Percentiles rank a stretch among this genome's conserved stretches.
These are phyloP conservation scores for Rapana venosa DNA, from an alignment of 2,888 invertebrate genomes.

Conservation along the genomic window DNA sequence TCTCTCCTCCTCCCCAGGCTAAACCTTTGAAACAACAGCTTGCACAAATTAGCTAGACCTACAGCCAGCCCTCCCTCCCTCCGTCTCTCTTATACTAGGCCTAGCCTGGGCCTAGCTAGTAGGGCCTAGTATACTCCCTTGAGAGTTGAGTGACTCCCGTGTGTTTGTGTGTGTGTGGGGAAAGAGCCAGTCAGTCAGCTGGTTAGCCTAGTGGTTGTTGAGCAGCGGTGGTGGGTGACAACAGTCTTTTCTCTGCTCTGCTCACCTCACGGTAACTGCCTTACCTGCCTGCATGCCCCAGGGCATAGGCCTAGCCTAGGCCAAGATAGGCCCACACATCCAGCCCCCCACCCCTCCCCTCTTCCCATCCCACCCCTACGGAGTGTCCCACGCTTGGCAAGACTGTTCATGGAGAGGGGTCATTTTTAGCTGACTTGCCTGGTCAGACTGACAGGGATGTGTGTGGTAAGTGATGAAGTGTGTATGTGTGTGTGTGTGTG, in stretches of 20 bases:
- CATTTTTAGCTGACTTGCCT: too few species aligned
- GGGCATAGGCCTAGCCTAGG: background rate
- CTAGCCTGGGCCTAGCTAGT: too few species aligned
- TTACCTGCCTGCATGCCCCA: background rate
- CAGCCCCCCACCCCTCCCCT: background rate
- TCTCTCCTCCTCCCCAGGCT: too few species aligned
- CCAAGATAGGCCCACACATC: background rate
- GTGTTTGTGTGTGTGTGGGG: background rate
- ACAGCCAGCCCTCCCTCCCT: background rate
- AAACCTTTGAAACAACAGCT: constrained; percentile 37
- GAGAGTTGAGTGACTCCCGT: too few species aligned
- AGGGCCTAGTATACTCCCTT: too few species aligned
- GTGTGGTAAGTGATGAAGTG: background rate
- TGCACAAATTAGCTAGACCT: background rate
- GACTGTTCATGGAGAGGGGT: too few species aligned
- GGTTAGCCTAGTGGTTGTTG: background rate
- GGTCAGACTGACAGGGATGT: background rate
- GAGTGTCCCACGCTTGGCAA: too few species aligned
- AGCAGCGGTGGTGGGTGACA: background rate
- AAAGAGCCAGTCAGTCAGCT: background rate
- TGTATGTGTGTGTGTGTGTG: too few species aligned
- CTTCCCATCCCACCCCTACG: background rate
- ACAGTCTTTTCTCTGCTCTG: background rate
- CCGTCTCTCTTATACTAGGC: too few species aligned
- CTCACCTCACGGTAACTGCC: background rate